Conservation (phyloP, 2,888 invertebrate genomes). For the Oscheius onirici region DNA sequence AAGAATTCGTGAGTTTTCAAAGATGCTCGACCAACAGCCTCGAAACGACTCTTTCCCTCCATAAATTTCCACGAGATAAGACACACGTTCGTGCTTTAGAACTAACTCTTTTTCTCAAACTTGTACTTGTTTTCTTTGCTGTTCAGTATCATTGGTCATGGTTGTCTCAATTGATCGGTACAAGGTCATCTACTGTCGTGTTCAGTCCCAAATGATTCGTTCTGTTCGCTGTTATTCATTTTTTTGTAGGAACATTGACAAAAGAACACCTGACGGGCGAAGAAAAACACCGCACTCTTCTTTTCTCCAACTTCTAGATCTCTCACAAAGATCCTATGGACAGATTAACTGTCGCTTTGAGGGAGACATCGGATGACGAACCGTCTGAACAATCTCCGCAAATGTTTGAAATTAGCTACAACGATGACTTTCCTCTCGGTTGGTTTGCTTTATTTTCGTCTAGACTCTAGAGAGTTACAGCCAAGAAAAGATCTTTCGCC, state of each 20-base stretch:
- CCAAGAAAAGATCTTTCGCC: not conserved
- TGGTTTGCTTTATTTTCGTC: not conserved
- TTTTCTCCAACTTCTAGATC: not conserved
- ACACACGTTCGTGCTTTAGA: constrained; percentile 2
- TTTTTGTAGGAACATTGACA: not conserved
- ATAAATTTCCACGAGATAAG: constrained; percentile 23
- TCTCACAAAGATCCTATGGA: not conserved
- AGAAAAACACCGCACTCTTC: not conserved
- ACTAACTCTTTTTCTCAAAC: not conserved
- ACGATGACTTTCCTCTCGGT: constrained; percentile 25
- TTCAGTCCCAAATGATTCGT: not conserved
- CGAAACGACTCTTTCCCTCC: not conserved
- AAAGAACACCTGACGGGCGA: not conserved
- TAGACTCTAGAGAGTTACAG: not conserved
- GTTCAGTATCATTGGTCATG: not conserved
- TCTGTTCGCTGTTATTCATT: not conserved
- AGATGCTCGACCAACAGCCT: not conserved
- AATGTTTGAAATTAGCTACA: constrained; percentile 21
- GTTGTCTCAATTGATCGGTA: not conserved
- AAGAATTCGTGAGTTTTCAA: not conserved
- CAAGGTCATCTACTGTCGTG: not conserved
- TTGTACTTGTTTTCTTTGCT: not conserved
- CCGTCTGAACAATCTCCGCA: constrained; percentile 5
- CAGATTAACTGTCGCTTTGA: not conserved
- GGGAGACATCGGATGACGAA: not conserved